Conservation (phyloP, 2,888 invertebrate species). For the Molorchus minor region DNA sequence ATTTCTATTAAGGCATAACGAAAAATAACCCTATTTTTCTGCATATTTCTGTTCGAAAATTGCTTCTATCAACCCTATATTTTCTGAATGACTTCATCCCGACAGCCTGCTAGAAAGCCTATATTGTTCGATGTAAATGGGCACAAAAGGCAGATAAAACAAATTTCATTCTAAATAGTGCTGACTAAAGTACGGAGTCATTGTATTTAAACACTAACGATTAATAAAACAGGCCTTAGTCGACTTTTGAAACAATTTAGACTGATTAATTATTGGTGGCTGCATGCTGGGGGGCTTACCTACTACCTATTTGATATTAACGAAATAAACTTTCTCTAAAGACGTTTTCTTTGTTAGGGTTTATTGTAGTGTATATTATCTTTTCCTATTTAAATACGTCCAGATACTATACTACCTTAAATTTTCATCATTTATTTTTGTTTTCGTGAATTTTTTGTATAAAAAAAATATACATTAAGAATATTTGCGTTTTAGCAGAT, state of each 20-base stretch:
- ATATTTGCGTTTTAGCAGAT: too few species aligned
- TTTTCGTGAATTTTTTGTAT: too few species aligned
- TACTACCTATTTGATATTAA: too few species aligned
- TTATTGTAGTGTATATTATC: conserved; percentile 13
- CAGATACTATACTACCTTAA: too few species aligned
- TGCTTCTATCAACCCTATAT: neutral
- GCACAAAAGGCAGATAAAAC: conserved; percentile 4
- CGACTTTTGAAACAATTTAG: conserved; percentile 8
- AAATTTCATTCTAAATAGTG: neutral
- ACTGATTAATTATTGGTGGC: too few species aligned
- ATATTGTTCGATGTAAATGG: neutral
- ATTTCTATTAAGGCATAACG: too few species aligned
- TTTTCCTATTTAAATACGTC: too few species aligned
- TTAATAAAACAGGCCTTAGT: neutral
- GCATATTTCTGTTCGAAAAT: neutral
- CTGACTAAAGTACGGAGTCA: conserved; percentile 1
- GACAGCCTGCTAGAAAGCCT: neutral
- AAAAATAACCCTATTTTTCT: too few species aligned
- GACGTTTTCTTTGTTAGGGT: neutral
- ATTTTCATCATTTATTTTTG: too few species aligned
- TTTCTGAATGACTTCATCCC: neutral
- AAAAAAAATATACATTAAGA: too few species aligned
- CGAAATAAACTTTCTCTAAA: too few species aligned
- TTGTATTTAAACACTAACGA: neutral
- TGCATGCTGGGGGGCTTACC: too few species aligned